A percentile compares a stretch with the other conserved stretches of the same genome.
Evolutionary conservation across 2,113 vertebrate genomes (phyloP).

Genomic region (Sinosuthora webbiana): DNA sequence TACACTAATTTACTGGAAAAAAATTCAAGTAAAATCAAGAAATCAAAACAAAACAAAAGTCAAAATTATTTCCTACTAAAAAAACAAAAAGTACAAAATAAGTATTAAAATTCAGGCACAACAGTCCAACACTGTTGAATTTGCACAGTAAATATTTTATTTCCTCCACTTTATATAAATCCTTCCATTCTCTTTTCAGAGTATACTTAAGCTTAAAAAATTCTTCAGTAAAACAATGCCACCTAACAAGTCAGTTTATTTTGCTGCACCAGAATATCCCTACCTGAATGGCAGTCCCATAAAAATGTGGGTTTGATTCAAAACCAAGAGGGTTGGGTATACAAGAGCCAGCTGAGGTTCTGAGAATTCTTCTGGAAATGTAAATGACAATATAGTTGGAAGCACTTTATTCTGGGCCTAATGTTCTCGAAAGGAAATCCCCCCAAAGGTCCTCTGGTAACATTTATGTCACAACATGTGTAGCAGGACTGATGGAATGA

Average conservation of each 20-base stretch:
- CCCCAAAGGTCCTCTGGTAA: background rate
- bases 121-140: background rate
- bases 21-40: background rate
- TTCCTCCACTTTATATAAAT: background rate
- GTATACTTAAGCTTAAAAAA: background rate
- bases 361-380: background rate
- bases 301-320: background rate
- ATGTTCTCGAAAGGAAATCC: background rate
- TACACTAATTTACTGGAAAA: background rate
- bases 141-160: background rate
- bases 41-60: background rate
- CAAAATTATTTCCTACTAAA: background rate
- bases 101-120: background rate
- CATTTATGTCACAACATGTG: background rate
- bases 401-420: background rate
- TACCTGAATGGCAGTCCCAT: background rate
- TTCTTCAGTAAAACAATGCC: background rate
- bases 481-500: background rate
- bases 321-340: background rate
- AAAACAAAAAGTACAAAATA: background rate
- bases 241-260: background rate
- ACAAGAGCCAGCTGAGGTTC: background rate
- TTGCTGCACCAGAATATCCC: background rate
- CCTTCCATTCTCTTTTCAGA: background rate
- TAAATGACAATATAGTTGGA: background rate